Base-by-base conservation (phyloP, 1,140 invertebrate species). In the Cydia amplana region DNA sequence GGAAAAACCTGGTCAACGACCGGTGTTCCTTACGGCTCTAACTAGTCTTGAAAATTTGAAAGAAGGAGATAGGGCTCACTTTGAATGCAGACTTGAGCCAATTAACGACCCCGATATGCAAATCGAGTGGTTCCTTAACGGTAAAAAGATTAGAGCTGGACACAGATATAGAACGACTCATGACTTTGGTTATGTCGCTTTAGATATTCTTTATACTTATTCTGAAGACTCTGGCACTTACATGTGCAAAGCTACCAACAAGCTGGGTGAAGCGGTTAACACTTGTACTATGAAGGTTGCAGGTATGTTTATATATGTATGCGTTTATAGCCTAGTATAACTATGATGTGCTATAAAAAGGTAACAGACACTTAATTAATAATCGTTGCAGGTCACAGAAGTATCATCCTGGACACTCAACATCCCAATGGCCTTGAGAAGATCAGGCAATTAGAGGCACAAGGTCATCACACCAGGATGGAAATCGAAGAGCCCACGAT, bases 91-190 rank as follows among this genome's bases (percentile, higher is more conserved):
- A 75, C 96, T 99, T 18, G 97, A 99, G 84, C 99, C 98, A 12
- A 97, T 99, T 78, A 99, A 98, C 86, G 98, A 99, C 92, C 95
- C 98, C 1, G 97, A 98, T 81, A 94, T 99, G 82, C 97, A 96
- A 89, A 98, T 99, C 74, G 98, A 99, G 93, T 99, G 99, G 99
- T 99, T 96, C 93, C 95, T 97, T 67, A 97, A 99, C 93, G 97
- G 97, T 74, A 94, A 96, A 76, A 95, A 95, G 77, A 94, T 97
- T 77, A 95, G 95, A 78, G 94, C 96, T 23, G 97, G 97, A n/a
- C 97, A 98, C 88, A 95, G 97, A 75, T 98, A 97, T 93, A 95
- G 97, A 86, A 98, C 97, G 28, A 97, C 97, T 23, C 97, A 99
- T 91, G 98, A 99, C 86, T 99, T 99, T 89, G 98, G 98, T 46